A percentile compares a stretch with the other conserved stretches of the same genome.
These are phyloP conservation scores for Oeneis ivallda DNA, from an alignment of 2,888 invertebrate genomes.

Conservation along the genomic window DNA sequence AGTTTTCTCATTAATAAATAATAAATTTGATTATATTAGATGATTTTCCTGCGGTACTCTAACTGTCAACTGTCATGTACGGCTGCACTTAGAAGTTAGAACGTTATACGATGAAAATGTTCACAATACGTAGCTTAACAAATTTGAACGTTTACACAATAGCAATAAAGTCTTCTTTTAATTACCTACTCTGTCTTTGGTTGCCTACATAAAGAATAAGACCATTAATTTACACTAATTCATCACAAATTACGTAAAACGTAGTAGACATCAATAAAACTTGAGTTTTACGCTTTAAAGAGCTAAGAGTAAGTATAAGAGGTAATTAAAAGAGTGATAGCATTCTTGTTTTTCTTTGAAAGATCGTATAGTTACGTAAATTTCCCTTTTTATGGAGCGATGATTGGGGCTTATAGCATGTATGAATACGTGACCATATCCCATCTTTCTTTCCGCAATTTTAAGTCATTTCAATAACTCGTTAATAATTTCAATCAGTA, in stretches of 20 bases:
- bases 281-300: neutral
- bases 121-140: too few relatives aligned
- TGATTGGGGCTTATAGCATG: too few relatives aligned
- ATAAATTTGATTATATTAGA: too few relatives aligned
- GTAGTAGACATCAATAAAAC: neutral
- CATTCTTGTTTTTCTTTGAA: neutral
- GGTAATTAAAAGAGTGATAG: neutral
- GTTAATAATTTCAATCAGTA: too few relatives aligned
- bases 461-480: too few relatives aligned
- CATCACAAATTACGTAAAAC: slow-evolving; percentile 12
- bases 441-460: too few relatives aligned
- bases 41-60: neutral
- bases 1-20: too few relatives aligned
- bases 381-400: too few relatives aligned
- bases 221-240: slow-evolving; percentile 15
- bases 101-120: neutral
- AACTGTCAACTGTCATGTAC: slow-evolving; percentile 19
- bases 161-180: slow-evolving; percentile 8
- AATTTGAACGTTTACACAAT: neutral
- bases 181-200: neutral
- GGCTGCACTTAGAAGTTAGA: slow-evolving; percentile 22
- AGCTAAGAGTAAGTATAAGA: neutral
- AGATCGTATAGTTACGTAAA: too few relatives aligned
- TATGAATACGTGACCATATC: too few relatives aligned
- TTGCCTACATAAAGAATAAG: neutral